Evolutionary conservation across 2,888 invertebrate species (phyloP), one percentile per base, ranked within the genome.

Genomic region (Colletes collaris): DNA sequence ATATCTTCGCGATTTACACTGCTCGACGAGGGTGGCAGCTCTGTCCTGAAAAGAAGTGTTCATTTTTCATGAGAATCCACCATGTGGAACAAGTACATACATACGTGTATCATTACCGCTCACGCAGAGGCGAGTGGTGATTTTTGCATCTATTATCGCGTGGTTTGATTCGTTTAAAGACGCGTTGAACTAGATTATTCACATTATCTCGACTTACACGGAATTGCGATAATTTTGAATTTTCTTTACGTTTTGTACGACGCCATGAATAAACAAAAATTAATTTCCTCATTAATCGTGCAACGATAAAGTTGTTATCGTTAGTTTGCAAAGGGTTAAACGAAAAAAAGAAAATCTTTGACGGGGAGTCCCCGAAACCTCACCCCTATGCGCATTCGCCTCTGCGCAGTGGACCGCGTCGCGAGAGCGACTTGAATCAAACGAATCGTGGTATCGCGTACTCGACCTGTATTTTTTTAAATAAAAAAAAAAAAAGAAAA

Each of bases 31-130:
- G 79, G 77, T 75, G 67, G 67, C 79, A 50, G 72, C 56, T 37
- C 78, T 78, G 72, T 79, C 81, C 78, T 81, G 78, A 81, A 63
- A 78, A 78, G 64, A 81, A 81, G 82, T 83, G 79, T 83, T 83
- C 81, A 83, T 81, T 83, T 82, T 79, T 76, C 40, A 8, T 58
- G 71, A 70, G 50, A 70, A 76, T 81, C 73, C 80, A 76, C 76
- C 71, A 58, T 74, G 79, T 70, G 78, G 76, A 84, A 56, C 67
- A 65, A 64, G 16, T 60, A 76, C 70, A 69, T 55, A 56, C 49
- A 64, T 46, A 69, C 70, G 65, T 63, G 79, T 79, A 67, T 72
- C 62, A 49, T 59, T 73, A 75, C 71, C 65, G 67, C 70, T 63
- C 52, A 27, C 44, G 66, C 65, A 72, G 60, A 56, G 66, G 74